Base-by-base conservation (phyloP, 2,797 vertebrate species). In the Hyperoplus immaculatus region DNA sequence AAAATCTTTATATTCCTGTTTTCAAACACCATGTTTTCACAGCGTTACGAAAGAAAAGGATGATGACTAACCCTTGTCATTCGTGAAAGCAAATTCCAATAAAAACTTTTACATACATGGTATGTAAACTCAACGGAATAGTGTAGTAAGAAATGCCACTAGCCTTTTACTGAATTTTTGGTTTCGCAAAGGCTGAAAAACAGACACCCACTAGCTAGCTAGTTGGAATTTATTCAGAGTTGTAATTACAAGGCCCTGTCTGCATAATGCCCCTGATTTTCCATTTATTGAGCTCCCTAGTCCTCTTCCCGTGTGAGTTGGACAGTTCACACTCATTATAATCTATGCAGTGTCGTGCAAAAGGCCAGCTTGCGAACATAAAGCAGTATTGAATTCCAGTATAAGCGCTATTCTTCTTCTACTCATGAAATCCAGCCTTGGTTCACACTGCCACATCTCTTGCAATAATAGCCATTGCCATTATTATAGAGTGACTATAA, bases 381-480 rank as follows among this genome's bases (percentile, higher is more conserved):
- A 79, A 84, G 60, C 45, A 10, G 82, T 82, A 85, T 75, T 86
- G 69, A 80, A 84, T 80, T 83, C 70, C 58, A 70, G 36, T 15
- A 29, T 47, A 29, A 87, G 64, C 53, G 16, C 74, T 68, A 38
- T 82, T 88, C 62, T 72, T 78, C 53, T 75, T 78, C 67, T 16
- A 70, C 83, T 89, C 59, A 78, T 86, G 65, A 78, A 75, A 14
- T 82, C 81, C 76, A 56, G 38, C 72, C 77, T 78, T 83, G 69
- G 62, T 65, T 86, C 58, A 73, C 57, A 36, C 18, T 4, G 13
- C 53, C 67, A 7, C 55, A 42, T 74, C 51, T 13, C 5, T 3
- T 42, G 63, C 45, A 75, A 72, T 88, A 81, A 82, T 86, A 67
- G 16, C 50, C 38, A 29, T 77, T 75, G 14, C 74, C 75, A 42